Evolutionary conservation across 2,113 vertebrate genomes (phyloP), one percentile per base, ranked within the genome.

Genomic region (Oreochromis spilurus): DNA sequence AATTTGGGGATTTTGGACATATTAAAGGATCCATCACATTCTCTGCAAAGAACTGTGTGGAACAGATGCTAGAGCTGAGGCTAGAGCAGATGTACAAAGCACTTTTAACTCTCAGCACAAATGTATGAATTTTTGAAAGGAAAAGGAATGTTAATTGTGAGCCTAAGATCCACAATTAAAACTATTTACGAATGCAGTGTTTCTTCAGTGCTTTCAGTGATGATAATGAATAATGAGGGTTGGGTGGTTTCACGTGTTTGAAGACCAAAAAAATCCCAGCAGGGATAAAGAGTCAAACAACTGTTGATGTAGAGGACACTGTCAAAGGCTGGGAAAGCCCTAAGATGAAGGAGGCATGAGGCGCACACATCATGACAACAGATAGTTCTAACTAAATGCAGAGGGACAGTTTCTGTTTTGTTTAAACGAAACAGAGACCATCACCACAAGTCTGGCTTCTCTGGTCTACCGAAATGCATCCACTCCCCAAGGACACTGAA

Each of bases 321-420:
- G 83, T 10, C 2, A 58, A 79, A 34, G 48, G 24, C 43, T 85
- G 89, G 86, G 43, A 88, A 91, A 93, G 83, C 81, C 80, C 65
- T 26, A 13, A 84, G 52, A 92, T 84, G 84, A 91, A 87, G 70
- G 58, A 38, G 78, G 75, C 75, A 77, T 19, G 79, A 85, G 24
- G 10, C 52, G 82, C 21, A 43, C 86, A 93, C 84, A 90, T 95
- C 81, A 91, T 93, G 88, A 91, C 65, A 82, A 83, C 86, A 92
- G 50, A 91, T 75, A 62, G 77, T 82, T 50, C 57, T 7, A 70
- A 65, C 36, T 70, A 7, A 62, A 67, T 40, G 80, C 38, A 70
- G 16, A 77, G 26, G 26, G 48, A 88, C 9, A 52, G 3, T 86
- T 81, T 91, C 40, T 52, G 54, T 57, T 92, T 75, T 88, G 83